These are phyloP conservation scores for Pachypeltis micranthus DNA, from an alignment of 1,140 invertebrate species.

Conservation along the genomic window DNA sequence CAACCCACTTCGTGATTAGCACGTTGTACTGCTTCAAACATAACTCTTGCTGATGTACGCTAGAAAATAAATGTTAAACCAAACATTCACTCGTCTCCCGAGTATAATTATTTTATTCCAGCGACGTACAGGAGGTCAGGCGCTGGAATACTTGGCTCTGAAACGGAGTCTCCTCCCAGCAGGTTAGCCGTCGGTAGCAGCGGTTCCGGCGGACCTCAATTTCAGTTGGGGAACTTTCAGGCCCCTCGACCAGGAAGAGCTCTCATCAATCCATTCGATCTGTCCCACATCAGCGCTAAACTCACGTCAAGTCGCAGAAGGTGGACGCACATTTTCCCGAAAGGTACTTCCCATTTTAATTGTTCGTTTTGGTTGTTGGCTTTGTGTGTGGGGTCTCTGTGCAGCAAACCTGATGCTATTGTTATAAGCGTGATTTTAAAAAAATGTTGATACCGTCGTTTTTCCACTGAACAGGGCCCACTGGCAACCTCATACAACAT, in stretches of 20 bases:
- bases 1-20: too few species aligned
- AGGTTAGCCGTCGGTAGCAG: conserved; percentile 29
- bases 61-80: too few species aligned
- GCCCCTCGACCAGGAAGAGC: conserved; percentile 55
- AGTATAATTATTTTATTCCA: too few species aligned
- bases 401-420: too few species aligned
- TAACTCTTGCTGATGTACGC: too few species aligned
- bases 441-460: too few species aligned
- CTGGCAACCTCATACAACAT: conserved; percentile 79
- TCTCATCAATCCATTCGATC: conserved; percentile 93
- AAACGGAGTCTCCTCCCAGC: conserved; percentile 42
- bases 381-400: too few species aligned
- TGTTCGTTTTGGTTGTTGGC: conserved; percentile 13
- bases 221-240: conserved; percentile 29
- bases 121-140: too few species aligned
- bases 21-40: too few species aligned
- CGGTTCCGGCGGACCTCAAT: conserved; percentile 35
- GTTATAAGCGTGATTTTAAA: too few species aligned
- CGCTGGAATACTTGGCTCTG: too few species aligned
- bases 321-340: conserved; percentile 98
- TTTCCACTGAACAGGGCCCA: conserved; percentile 59
- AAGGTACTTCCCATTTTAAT: conserved; percentile 45
- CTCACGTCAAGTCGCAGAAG: conserved; percentile 88
- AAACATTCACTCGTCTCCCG: too few species aligned
- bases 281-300: conserved; percentile 91